Evolutionary conservation across 2,888 invertebrate genomes (phyloP), one percentile per base, ranked within the genome.

Genomic region (Phyllotreta striolata): DNA sequence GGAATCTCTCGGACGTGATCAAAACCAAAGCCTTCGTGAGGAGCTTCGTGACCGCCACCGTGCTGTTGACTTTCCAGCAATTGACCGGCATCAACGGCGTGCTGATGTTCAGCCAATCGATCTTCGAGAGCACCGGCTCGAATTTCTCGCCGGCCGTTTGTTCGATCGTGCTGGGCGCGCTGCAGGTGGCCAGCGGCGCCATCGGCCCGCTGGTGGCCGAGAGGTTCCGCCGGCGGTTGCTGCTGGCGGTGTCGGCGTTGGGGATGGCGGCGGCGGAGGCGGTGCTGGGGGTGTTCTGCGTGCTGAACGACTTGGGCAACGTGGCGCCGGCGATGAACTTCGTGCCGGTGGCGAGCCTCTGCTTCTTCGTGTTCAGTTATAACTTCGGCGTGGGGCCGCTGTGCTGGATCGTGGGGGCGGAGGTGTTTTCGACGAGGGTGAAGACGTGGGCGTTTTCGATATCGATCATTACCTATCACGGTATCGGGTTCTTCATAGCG

Each of bases 321-420:
- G 63, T 71, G 40, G 63, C 69, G 5, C 6, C 39, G 10, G 37
- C 47, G 7, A 12, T 54, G 3, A 52, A 40, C 6, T 61, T 60
- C 14, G 14, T 64, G 38, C 64, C 64, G 6, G 38, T 64, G 9
- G 6, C 60, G 9, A 44, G 56, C 1, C 24, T 64, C 12, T 46
- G 57, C 3, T 47, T 46, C 1, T 55, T 63, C 82, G 89, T 92
- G 64, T 81, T 89, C 60, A 86, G 88, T 0, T 93, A 91, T 81
- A 89, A 91, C 69, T 57, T 55, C 39, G 87, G 88, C 0, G 85
- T 90, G 52, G 92, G 95, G 1, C 90, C 92, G 0, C 78, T 92
- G 39, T 90, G 92, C 0, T 93, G 93, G 92, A 89, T 92, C 0
- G 87, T 93, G 38, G 86, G 92, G 85, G 89, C 91, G 0, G 94